phyloP scores from a whole-genome alignment of 2,888 invertebrate species.

The Pammene aurita region DNA sequence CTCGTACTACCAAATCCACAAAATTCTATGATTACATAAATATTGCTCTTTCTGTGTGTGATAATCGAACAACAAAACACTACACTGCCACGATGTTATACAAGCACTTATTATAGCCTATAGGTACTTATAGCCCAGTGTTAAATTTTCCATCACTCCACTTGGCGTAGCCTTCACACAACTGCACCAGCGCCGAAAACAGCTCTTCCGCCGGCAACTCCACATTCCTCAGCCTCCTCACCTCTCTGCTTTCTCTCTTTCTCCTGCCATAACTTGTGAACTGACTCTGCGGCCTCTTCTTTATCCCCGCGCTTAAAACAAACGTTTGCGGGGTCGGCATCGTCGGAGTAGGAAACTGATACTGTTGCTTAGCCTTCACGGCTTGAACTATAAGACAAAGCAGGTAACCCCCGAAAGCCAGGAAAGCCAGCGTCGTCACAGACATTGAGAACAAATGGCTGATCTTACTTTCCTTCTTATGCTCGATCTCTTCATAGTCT shows the following conservation, averaged over 20 bases:
- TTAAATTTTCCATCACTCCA: constrained; percentile 62
- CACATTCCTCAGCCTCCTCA: constrained; percentile 53
- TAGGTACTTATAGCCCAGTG: neutral
- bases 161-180: constrained; percentile 84
- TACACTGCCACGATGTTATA: neutral
- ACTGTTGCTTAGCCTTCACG: constrained; percentile 85
- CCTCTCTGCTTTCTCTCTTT: constrained; percentile 56
- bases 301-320: constrained; percentile 70
- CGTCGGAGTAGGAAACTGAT: constrained; percentile 55
- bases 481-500: constrained; percentile 78
- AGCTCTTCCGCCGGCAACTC: constrained; percentile 74
- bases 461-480: constrained; percentile 84
- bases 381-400: constrained; percentile 90
- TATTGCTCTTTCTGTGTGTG: too few species aligned
- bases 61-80: neutral
- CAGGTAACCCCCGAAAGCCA: constrained; percentile 93
- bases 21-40: too few species aligned
- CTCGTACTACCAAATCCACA: too few species aligned
- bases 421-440: constrained; percentile 90
- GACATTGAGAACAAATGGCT: constrained; percentile 90
- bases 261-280: constrained; percentile 69
- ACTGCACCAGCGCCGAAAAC: constrained; percentile 75
- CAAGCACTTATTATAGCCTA: too few species aligned
- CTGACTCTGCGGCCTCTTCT: constrained; percentile 73
- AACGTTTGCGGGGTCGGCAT: constrained; percentile 62